Percentiles rank a stretch among this genome's conserved stretches.
Evolutionary conservation across 2,888 invertebrate genomes (phyloP).

Genomic region (Nomada hirtipes): DNA sequence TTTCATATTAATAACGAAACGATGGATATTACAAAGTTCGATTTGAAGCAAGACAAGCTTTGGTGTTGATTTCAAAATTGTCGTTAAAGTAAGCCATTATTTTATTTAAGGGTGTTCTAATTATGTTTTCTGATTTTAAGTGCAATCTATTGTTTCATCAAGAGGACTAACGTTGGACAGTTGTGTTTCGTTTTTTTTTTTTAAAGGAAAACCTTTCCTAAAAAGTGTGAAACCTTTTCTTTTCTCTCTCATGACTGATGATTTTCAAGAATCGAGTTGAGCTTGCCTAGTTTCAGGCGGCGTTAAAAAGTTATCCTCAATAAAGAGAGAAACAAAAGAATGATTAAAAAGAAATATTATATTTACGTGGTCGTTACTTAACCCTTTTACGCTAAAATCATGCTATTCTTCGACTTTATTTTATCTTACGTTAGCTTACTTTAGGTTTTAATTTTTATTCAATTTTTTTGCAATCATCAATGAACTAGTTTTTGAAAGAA

Average conservation of each 20-base stretch:
- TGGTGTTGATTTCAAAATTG: neutral
- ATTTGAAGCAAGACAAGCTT: neutral
- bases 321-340: constrained; percentile 70
- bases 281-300: constrained; percentile 66
- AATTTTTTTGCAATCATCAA: no score
- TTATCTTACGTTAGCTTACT: no score
- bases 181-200: constrained; percentile 12
- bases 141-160: constrained; percentile 34
- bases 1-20: constrained; percentile 16
- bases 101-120: neutral
- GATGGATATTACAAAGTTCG: neutral
- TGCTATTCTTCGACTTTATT: no score
- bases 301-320: constrained; percentile 70
- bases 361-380: constrained; percentile 24
- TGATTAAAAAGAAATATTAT: constrained; percentile 42
- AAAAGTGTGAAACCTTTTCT: constrained; percentile 8
- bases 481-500: no score
- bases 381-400: constrained; percentile 12
- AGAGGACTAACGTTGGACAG: neutral
- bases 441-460: no score
- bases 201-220: constrained; percentile 9
- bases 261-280: constrained; percentile 44
- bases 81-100: neutral
- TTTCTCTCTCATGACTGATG: constrained; percentile 46
- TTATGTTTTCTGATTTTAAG: neutral